Conservation (phyloP, 2,888 invertebrate genomes). For the Poecilus cupreus region DNA sequence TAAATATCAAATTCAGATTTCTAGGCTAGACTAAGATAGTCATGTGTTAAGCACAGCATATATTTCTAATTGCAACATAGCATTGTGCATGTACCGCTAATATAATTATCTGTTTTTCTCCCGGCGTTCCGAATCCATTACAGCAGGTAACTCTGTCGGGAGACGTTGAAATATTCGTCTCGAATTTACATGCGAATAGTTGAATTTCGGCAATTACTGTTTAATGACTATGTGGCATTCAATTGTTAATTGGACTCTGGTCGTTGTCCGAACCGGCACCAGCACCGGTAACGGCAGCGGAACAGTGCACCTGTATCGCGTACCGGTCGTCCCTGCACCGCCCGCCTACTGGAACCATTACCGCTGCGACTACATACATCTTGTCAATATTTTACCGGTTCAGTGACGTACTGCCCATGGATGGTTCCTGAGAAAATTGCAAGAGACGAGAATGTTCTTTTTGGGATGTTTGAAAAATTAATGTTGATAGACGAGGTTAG, state of each 20-base stretch:
- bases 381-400: slow-evolving; percentile 39
- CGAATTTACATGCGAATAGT: slow-evolving; percentile 54
- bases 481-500: background rate
- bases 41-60: too few species aligned
- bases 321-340: slow-evolving; percentile 3
- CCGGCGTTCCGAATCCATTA: background rate
- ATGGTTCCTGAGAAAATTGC: slow-evolving; percentile 23
- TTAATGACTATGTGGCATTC: slow-evolving; percentile 57
- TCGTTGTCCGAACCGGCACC: slow-evolving; percentile 41
- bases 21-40: too few species aligned
- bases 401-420: slow-evolving; percentile 23
- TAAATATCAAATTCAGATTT: too few species aligned
- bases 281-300: slow-evolving; percentile 22
- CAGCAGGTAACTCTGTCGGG: slow-evolving; percentile 23
- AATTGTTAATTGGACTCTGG: slow-evolving; percentile 55
- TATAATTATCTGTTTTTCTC: slow-evolving; percentile 10
- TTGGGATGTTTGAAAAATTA: background rate
- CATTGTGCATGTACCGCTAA: too few species aligned
- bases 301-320: slow-evolving; percentile 35
- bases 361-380: slow-evolving; percentile 41
- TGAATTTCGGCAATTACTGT: slow-evolving; percentile 52
- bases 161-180: slow-evolving; percentile 45
- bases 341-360: background rate
- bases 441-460: background rate
- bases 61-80: too few species aligned